Evolutionary conservation across 2,888 invertebrate species (phyloP).

Genomic region (Acrocyrtus sp.): DNA sequence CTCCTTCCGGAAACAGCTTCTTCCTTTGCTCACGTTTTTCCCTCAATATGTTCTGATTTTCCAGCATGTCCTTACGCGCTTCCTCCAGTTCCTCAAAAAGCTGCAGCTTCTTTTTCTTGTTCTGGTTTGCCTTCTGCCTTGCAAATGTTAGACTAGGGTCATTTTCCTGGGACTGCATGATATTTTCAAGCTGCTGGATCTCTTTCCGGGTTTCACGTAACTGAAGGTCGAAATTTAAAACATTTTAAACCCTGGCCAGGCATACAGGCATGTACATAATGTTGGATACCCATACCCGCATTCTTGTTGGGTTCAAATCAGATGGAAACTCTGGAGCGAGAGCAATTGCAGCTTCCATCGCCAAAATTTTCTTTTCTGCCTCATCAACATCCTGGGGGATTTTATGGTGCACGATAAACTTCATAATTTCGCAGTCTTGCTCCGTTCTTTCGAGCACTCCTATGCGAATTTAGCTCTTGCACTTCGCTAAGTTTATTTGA

Average conservation of each 20-base stretch:
- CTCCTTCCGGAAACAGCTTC: conserved; percentile 10
- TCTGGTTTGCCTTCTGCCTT: conserved; percentile 21
- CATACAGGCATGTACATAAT: not conserved
- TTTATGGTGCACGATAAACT: conserved; percentile 81
- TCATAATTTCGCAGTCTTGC: conserved; percentile 80
- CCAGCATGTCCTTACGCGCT: conserved; percentile 67
- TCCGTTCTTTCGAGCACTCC: conserved; percentile 76
- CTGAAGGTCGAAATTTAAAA: not conserved
- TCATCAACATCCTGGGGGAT: conserved; percentile 76
- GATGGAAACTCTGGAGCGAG: conserved; percentile 75
- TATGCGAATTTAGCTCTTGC: conserved; percentile 68
- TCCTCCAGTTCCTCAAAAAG: conserved; percentile 76
- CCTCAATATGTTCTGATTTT: conserved; percentile 11
- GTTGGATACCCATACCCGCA: conserved; percentile 1
- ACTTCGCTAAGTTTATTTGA: conserved; percentile 71
- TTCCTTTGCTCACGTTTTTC: conserved; percentile 22
- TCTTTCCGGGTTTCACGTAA: conserved; percentile 15
- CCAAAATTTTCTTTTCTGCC: conserved; percentile 73
- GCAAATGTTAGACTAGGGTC: conserved; percentile 41
- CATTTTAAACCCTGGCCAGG: not conserved
- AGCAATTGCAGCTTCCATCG: conserved; percentile 74
- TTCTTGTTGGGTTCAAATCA: conserved; percentile 69
- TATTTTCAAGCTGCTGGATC: conserved; percentile 10
- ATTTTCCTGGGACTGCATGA: conserved; percentile 12
- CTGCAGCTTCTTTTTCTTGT: conserved; percentile 28